Base-by-base conservation (phyloP, 2,797 vertebrate genomes). In the Ibycter americanus region DNA sequence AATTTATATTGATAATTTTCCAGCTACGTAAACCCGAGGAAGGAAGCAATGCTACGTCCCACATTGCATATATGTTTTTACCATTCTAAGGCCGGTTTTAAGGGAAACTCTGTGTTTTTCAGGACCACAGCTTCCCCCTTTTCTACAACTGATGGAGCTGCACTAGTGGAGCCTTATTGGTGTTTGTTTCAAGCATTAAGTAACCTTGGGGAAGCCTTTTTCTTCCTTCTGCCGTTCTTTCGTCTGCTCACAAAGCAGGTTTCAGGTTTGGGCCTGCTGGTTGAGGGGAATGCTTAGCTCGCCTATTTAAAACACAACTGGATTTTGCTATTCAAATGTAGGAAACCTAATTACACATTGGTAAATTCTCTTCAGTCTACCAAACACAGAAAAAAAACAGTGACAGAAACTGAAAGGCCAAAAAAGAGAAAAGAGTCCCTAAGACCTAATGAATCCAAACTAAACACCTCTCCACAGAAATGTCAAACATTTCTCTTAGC, bases 401-500 rank as follows among this genome's bases (percentile, higher is more conserved):
- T 98, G 98, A 98, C 98, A 98, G 98, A 98, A 98, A 98, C 98
- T 98, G 98, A 99, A 98, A 98, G 98, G 97, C 98, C 98, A 97
- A 97, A 97, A 97, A 97, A 98, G 97, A 98, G 98, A 98, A 98
- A 98, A 98, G 98, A 98, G 98, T 98, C 97, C 98, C 97, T 98
- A 98, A 99, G 98, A 99, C 99, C 99, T 99, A 99, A 99, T 99
- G 99, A 99, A 99, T 99, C 99, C 99, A 99, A 99, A 99, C 99
- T 99, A 99, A 99, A 98, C 98, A 98, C 99, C 98, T 98, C 98
- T 98, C 98, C 98, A 98, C 98, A 98, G 98, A 99, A 98, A 98
- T 99, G 99, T 99, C 99, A 99, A 99, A 99, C 99, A 98, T 98
- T 98, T 99, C 98, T 99, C 99, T 99, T 98, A 98, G 98, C 98